These are phyloP conservation scores for Ia io DNA, from an alignment of 2,113 vertebrate species.

Conservation along the genomic window DNA sequence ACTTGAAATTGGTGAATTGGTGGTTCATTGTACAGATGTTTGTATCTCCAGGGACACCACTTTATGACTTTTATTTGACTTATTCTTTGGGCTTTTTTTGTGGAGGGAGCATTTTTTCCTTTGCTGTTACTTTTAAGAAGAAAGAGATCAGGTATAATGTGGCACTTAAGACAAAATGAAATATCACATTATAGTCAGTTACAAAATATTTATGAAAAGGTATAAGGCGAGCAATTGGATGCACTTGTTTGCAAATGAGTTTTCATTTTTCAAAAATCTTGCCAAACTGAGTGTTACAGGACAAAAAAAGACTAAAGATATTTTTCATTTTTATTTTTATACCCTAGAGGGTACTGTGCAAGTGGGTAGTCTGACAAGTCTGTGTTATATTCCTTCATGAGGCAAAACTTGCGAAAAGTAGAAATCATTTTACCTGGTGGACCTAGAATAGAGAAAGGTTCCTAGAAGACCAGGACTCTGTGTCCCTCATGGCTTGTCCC, in stretches of 20 bases:
- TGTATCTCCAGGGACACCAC: slow-evolving; percentile 35
- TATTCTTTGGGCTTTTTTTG: slow-evolving; percentile 51
- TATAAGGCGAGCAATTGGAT: background rate
- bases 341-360: background rate
- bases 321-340: background rate
- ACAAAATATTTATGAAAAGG: background rate
- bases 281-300: background rate
- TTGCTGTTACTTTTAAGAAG: slow-evolving; percentile 41
- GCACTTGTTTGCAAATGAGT: background rate
- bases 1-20: slow-evolving; percentile 52
- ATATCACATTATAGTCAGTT: background rate
- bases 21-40: slow-evolving; percentile 65
- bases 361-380: background rate
- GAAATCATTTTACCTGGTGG: background rate
- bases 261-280: background rate
- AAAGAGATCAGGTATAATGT: background rate
- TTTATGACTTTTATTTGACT: slow-evolving; percentile 20
- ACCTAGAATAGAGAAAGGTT: background rate
- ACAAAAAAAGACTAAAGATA: background rate
- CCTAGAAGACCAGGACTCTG: background rate
- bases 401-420: background rate
- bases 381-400: background rate
- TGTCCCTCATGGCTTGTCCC: background rate
- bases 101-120: slow-evolving; percentile 29
- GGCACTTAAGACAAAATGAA: background rate